phyloP scores from a whole-genome alignment of 2,113 vertebrate genomes.

The Erythrolamprus reginae region DNA sequence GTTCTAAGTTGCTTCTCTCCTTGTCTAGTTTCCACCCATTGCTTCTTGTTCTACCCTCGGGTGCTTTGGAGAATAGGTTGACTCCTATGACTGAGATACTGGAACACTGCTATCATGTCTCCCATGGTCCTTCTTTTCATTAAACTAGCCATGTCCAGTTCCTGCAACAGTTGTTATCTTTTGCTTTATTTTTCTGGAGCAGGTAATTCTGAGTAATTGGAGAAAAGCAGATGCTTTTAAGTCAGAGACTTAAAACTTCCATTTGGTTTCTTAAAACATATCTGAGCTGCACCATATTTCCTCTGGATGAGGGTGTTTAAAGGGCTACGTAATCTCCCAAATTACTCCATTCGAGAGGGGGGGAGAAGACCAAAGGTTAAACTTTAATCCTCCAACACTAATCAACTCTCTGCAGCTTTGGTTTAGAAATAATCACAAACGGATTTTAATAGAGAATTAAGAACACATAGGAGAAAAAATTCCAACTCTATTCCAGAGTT shows the following conservation, averaged over 20 bases:
- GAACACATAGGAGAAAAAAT: background rate
- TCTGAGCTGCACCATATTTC: background rate
- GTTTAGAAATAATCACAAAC: background rate
- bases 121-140: no score
- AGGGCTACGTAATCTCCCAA: background rate
- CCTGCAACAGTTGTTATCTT: no score
- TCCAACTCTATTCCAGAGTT: background rate
- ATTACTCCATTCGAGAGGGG: background rate
- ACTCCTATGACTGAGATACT: no score
- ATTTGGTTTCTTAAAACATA: background rate
- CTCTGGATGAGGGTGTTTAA: background rate
- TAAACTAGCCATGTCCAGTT: no score
- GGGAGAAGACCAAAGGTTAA: background rate
- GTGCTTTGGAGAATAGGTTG: no score
- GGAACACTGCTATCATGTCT: no score
- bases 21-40: no score
- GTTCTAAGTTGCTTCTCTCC: no score
- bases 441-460: background rate
- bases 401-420: background rate
- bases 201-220: background rate
- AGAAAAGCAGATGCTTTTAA: background rate
- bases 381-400: background rate
- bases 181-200: background rate
- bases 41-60: no score
- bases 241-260: background rate